Evolutionary conservation across 2,888 invertebrate species (phyloP), one percentile per base, ranked within the genome.

Genomic region (Rhamnusium bicolor): DNA sequence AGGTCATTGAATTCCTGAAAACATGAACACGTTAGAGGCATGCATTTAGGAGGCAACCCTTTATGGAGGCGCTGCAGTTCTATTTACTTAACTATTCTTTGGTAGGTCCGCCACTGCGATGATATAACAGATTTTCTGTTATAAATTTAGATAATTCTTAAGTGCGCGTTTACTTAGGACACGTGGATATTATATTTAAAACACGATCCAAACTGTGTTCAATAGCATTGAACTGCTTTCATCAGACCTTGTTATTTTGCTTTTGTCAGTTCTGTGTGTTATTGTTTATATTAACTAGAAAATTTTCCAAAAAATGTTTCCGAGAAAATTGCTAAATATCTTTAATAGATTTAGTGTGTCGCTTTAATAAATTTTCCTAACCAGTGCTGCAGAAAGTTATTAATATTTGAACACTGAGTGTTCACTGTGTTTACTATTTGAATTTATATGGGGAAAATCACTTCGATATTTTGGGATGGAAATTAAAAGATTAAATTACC

Each of bases 221-320:
- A 65, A 65, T 53, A 51, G 63, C 63, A 63, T 54, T 54, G 65
- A 53, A 65, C 51, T 54, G 65, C 54, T 65, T 53, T 53, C 65
- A 29, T 10, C 53, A 53, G 40, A 32, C 16, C 18, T 16, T 29
- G 29, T 18, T 27, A 29, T 53, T 65, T 24, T 51, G 53, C 63
- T 49, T 51, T 47, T 49, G 10, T 10, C 14, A 27, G 21, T 46
- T 56, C 21, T 47, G n/a, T 18, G 16, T 14, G 12, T 49, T 47
- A 24, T 58, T 58, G 32, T 58, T 32, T 32, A 21, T 53, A 40
- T 40, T 40, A 40, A 40, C 12, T 40, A n/a, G 40, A 53, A 53
- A 53, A n/a, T 53, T n/a, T 24, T 21, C 19, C 19, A 24, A 24
- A 53, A 53, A 53, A 53, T 21, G 12, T 53, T 53, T 49, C 49